These are phyloP conservation scores for Charaxes varanes DNA, from an alignment of 1,140 invertebrate genomes.

Conservation along the genomic window DNA sequence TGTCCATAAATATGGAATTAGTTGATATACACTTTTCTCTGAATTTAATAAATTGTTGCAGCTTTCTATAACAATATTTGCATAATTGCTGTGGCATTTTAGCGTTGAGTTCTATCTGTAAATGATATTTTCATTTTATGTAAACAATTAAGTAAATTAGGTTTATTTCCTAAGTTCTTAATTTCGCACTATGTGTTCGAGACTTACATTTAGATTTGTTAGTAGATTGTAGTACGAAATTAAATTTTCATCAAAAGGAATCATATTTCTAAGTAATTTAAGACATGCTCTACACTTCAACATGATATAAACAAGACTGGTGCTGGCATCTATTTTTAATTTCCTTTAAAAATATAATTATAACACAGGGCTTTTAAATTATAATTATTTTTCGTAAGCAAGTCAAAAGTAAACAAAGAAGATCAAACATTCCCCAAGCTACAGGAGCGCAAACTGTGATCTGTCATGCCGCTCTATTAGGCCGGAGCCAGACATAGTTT, in stretches of 20 bases:
- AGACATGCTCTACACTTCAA: constrained; percentile 45
- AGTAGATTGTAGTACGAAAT: constrained; percentile 40
- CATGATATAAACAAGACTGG: too few relatives aligned
- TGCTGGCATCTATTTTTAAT: too few relatives aligned
- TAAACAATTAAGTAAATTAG: neutral
- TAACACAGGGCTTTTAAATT: too few relatives aligned
- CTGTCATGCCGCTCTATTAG: too few relatives aligned
- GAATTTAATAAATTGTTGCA: constrained; percentile 39
- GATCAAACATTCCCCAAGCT: too few relatives aligned
- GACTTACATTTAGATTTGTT: constrained; percentile 41
- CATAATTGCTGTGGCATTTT: constrained; percentile 36
- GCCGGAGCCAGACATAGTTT: too few relatives aligned
- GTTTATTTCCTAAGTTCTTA: too few relatives aligned
- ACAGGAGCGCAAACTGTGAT: too few relatives aligned
- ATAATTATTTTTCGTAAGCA: too few relatives aligned
- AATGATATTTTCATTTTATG: constrained; percentile 10
- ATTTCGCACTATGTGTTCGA: too few relatives aligned
- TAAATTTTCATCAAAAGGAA: constrained; percentile 34
- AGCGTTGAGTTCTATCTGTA: constrained; percentile 35
- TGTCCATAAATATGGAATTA: constrained; percentile 5
- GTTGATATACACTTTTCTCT: constrained; percentile 35
- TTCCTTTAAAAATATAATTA: too few relatives aligned
- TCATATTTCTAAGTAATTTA: constrained; percentile 22
- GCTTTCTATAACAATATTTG: constrained; percentile 26
- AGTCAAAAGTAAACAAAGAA: too few relatives aligned